Conservation (phyloP, 1,140 invertebrate species). For the Tetramorium parvispinum region DNA sequence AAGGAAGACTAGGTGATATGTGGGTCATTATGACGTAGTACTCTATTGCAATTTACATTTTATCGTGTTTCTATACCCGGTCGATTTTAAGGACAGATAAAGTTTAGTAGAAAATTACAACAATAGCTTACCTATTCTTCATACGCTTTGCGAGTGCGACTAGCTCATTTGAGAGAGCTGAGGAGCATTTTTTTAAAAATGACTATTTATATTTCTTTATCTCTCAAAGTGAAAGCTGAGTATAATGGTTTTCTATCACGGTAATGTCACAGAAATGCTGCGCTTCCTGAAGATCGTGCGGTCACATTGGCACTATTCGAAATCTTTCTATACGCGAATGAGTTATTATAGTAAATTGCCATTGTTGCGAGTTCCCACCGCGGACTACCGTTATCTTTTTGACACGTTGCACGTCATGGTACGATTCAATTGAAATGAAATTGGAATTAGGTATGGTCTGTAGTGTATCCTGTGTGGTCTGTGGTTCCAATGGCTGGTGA, state of each 20-base stretch:
- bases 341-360: constrained; percentile 73
- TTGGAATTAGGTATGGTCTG: constrained; percentile 65
- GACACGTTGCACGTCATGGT: constrained; percentile 61
- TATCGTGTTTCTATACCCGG: constrained; percentile 35
- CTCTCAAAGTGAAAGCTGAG: neutral
- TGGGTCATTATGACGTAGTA: constrained; percentile 17
- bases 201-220: neutral
- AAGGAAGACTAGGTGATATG: constrained; percentile 23
- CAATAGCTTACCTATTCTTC: neutral
- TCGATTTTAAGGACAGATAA: constrained; percentile 1
- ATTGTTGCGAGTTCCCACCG: constrained; percentile 68
- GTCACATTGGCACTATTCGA: constrained; percentile 61
- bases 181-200: neutral
- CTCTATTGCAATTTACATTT: constrained; percentile 41
- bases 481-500: constrained; percentile 31
- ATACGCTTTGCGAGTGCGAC: neutral
- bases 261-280: constrained; percentile 40
- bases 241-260: neutral
- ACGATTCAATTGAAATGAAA: constrained; percentile 70
- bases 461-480: constrained; percentile 43
- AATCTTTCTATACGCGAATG: constrained; percentile 71
- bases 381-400: constrained; percentile 71
- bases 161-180: neutral
- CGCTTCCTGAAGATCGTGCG: constrained; percentile 59
- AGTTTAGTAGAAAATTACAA: constrained; percentile 19